Evolutionary conservation across 30 jellyfish, hydroid and myxozoan genomes (phyloP).

Genomic region (Pseudorhiza aurosa): DNA sequence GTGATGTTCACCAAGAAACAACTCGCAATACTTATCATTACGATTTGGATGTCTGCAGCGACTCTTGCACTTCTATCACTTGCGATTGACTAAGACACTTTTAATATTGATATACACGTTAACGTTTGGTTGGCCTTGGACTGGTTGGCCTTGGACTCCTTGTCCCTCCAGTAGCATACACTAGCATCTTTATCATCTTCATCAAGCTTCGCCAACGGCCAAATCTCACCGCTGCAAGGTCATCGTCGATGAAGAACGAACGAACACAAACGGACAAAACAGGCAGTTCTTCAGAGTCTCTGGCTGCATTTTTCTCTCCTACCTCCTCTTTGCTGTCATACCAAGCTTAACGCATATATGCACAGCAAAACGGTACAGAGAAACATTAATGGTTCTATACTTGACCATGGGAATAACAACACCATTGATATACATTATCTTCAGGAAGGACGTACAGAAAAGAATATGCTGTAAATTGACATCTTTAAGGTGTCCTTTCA

Average conservation of each 20-base stretch:
- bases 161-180: too few species aligned
- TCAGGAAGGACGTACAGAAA: neutral
- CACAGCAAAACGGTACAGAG: neutral
- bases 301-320: neutral
- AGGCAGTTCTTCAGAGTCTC: neutral
- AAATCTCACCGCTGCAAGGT: too few species aligned
- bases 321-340: neutral
- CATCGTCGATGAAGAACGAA: too few species aligned
- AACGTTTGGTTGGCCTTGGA: neutral
- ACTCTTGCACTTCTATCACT: neutral
- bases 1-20: neutral
- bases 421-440: neutral
- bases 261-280: too few species aligned
- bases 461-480: neutral
- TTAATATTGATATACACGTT: neutral
- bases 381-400: neutral
- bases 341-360: neutral
- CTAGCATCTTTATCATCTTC: too few species aligned
- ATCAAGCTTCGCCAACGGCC: too few species aligned
- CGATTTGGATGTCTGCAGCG: neutral
- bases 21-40: neutral
- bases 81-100: neutral
- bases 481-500: too few species aligned
- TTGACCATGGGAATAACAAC: neutral
- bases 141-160: neutral